phyloP scores from a whole-genome alignment of 2,888 invertebrate species.

The Podotricha telesiphe region DNA sequence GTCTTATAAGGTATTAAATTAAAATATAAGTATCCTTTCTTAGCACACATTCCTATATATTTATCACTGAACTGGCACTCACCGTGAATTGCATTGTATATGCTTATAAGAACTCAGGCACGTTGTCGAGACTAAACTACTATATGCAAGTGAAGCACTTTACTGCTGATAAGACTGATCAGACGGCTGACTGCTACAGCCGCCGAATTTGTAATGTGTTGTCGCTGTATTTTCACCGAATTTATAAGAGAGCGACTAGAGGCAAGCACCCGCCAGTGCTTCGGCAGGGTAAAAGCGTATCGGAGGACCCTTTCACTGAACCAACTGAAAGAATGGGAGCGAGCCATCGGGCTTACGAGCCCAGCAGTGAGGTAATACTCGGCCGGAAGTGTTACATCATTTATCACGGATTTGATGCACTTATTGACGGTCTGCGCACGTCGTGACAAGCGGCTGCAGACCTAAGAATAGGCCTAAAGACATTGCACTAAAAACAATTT shows the following conservation, averaged over 20 bases:
- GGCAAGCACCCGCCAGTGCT: constrained; percentile 62
- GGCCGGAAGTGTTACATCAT: constrained; percentile 75
- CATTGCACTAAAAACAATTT: not conserved
- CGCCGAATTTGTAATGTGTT: constrained; percentile 83
- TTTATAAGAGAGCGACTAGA: constrained; percentile 77
- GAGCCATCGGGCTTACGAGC: constrained; percentile 72
- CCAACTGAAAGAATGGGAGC: constrained; percentile 80
- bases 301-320: constrained; percentile 81
- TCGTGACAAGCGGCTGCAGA: constrained; percentile 54
- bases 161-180: constrained; percentile 60
- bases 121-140: constrained; percentile 77
- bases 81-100: constrained; percentile 82
- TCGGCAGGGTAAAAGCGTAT: constrained; percentile 79
- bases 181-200: constrained; percentile 74
- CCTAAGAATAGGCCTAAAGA: constrained; percentile 16
- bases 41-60: constrained; percentile 6
- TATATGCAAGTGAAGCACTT: constrained; percentile 63
- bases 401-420: constrained; percentile 67
- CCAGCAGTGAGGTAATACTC: constrained; percentile 75
- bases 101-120: constrained; percentile 66
- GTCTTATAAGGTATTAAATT: not conserved
- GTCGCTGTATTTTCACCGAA: constrained; percentile 78
- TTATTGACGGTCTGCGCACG: constrained; percentile 55
- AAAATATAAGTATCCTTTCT: not conserved
- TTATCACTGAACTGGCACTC: constrained; percentile 63